Evolutionary conservation across 2,888 invertebrate species (phyloP).

Genomic region (Acrocera orbiculus): DNA sequence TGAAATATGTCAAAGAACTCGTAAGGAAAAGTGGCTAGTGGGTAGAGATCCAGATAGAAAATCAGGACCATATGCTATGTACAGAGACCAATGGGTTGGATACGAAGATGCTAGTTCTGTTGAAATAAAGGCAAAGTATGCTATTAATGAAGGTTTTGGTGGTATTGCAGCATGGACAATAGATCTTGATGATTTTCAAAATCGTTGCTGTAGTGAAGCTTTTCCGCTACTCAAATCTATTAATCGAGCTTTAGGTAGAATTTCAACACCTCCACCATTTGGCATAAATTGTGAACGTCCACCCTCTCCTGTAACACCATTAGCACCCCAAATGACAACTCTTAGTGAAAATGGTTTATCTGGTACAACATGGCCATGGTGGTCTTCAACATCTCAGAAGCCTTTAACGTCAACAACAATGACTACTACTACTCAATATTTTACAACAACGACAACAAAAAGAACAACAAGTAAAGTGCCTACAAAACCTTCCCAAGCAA

Average conservation of each 20-base stretch:
- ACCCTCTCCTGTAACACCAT: constrained; percentile 52
- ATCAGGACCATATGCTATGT: constrained; percentile 52
- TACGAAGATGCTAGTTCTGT: constrained; percentile 69
- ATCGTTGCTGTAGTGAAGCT: constrained; percentile 63
- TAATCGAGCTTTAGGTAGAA: constrained; percentile 53
- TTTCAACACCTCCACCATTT: constrained; percentile 35
- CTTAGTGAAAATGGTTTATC: constrained; percentile 33
- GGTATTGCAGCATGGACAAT: constrained; percentile 78
- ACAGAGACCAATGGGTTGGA: constrained; percentile 74
- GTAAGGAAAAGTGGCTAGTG: constrained; percentile 48
- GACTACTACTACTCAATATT: constrained; percentile 20
- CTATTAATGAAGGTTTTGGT: constrained; percentile 51
- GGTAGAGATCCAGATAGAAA: constrained; percentile 43
- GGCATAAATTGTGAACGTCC: constrained; percentile 51
- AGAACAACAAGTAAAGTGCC: constrained; percentile 17
- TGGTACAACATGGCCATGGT: constrained; percentile 24
- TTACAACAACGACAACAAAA: constrained; percentile 18
- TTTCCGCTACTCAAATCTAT: constrained; percentile 62
- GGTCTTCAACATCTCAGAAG: constrained; percentile 16
- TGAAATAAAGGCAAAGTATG: constrained; percentile 57
- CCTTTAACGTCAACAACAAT: constrained; percentile 14
- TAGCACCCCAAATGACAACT: constrained; percentile 56
- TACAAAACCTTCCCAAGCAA: constrained; percentile 17
- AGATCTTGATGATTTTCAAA: constrained; percentile 74
- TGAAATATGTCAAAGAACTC: constrained; percentile 60